Conservation (phyloP, 1,140 invertebrate genomes). For the Drosophila erecta region DNA sequence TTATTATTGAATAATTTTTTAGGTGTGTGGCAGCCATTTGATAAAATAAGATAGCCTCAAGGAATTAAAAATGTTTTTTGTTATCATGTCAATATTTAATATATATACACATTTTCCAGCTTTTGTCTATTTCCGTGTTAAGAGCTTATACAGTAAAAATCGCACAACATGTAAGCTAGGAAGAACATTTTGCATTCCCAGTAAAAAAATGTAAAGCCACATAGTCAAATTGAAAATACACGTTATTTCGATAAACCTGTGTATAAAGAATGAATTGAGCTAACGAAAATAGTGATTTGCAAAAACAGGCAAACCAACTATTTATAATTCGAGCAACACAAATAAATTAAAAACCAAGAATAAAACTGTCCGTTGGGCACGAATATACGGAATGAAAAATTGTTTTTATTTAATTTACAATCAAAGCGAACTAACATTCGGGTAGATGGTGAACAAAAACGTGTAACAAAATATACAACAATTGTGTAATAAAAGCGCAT, state of each 20-base stretch:
- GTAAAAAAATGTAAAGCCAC: background rate
- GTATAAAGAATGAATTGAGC: background rate
- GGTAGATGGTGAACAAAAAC: background rate
- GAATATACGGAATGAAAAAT: background rate
- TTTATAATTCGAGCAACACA: background rate
- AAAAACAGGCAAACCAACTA: background rate
- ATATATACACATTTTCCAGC: too few relatives aligned
- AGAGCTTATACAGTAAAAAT: too few relatives aligned
- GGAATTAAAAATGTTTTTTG: background rate
- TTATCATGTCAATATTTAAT: too few relatives aligned
- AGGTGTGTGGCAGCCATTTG: background rate
- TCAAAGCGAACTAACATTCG: conserved; percentile 2
- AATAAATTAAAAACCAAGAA: background rate
- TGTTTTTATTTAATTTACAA: background rate
- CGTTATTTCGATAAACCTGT: background rate
- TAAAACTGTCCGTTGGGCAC: background rate
- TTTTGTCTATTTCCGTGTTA: too few relatives aligned
- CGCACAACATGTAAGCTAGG: background rate
- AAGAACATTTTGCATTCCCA: background rate
- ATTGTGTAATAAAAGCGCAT: conserved; percentile 16
- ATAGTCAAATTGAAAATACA: background rate
- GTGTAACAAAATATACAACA: background rate
- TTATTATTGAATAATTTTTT: background rate
- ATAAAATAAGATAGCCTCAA: background rate
- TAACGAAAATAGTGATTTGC: too few relatives aligned